Evolutionary conservation across 1,140 invertebrate genomes (phyloP), one percentile per base, ranked within the genome.

Genomic region (Lasioglossum albipes): DNA sequence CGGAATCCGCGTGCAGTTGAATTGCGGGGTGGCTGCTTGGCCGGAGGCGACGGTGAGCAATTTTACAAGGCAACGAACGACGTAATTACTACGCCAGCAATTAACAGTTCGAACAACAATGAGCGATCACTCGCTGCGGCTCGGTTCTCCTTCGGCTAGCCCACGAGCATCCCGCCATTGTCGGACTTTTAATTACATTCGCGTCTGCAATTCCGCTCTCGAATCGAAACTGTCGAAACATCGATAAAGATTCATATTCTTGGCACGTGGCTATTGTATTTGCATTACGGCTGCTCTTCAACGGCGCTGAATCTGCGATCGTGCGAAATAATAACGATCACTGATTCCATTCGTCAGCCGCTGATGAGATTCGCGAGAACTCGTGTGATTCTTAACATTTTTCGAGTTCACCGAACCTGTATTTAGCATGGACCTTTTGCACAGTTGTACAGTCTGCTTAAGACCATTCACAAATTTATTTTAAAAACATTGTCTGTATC

Each of bases 21-120:
- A 96, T 67, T 97, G 96, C 83, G 93, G 91, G 20, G 95, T 97
- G 13, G 94, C 95, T 70, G 93, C 96, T 0, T 95, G 95, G 85
- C 96, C 96, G 0, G 92, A 94, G 31, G 95, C 96, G 1, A 93
- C 93, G 67, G 95, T 96, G 36, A 85, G 83, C 52, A 71, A 13
- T 69, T 66, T 64, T 73, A 12, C 69, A 70, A 78, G 45, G 77
- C 12, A 59, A 57, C 36, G 27, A 59, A n/a, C 57, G 18, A 59
- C 57, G 1, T 61, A 76, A 84, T 77, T 81, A 64, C 52, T 12
- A 42, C 22, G n/a, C 49, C 41, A 49, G 66, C 84, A 84, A 87
- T 87, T 84, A 82, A 81, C 67, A 42, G 54, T 54, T 77, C 42
- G 69, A 81, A 54, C 42, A 84, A 74, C 70, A 81, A 85, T 74